phyloP scores from a whole-genome alignment of 2,113 vertebrate genomes.

The Pituophis catenifer region DNA sequence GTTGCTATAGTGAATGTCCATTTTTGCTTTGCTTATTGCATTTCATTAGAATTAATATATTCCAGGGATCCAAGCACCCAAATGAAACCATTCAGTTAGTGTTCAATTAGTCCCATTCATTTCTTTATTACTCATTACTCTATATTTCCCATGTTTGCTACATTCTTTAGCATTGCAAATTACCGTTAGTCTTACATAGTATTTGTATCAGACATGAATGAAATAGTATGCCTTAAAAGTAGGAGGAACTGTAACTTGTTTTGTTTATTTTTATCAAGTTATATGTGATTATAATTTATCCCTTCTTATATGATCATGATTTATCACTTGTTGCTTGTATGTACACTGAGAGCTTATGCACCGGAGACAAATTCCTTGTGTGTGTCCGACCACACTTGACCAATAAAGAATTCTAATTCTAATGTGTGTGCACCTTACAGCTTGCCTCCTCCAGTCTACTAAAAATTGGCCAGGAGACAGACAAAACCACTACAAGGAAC shows the following conservation, averaged over 20 bases:
- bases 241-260: background rate
- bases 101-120: background rate
- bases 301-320: background rate
- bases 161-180: background rate
- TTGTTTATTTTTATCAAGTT: background rate
- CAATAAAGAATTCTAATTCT: background rate
- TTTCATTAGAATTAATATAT: background rate
- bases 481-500: slow-evolving; percentile 97
- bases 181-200: background rate
- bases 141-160: background rate
- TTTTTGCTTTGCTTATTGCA: background rate
- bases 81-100: background rate
- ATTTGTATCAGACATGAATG: background rate
- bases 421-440: slow-evolving; percentile 62
- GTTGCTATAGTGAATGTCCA: background rate
- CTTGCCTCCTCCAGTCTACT: slow-evolving; percentile 95
- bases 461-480: slow-evolving; percentile 98
- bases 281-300: background rate
- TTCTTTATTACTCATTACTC: background rate
- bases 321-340: background rate
- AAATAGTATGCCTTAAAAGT: background rate
- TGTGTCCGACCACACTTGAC: background rate
- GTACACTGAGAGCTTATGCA: background rate
- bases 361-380: background rate
- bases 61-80: background rate